Conservation (phyloP, 2,113 vertebrate species). For the Syrrhaptes paradoxus region DNA sequence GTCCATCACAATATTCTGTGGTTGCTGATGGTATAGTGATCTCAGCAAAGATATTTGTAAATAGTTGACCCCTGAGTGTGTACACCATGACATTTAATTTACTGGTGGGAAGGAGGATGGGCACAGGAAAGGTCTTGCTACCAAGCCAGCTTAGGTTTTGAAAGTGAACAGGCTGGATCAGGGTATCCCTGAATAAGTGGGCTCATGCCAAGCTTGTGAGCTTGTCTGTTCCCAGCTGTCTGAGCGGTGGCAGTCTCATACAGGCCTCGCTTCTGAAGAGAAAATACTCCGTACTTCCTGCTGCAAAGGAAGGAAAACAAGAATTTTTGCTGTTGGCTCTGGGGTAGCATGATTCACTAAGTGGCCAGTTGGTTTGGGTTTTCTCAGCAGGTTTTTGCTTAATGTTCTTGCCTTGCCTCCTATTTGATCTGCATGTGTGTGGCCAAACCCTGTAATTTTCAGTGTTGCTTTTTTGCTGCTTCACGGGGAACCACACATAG, state of each 20-base stretch:
- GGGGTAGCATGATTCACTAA: neutral
- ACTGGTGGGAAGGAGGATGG: neutral
- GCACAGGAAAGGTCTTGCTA: neutral
- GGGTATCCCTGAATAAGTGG: neutral
- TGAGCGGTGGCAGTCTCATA: neutral
- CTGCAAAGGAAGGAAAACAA: neutral
- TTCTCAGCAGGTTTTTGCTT: neutral
- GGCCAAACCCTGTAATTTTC: conserved; percentile 14
- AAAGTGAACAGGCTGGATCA: neutral
- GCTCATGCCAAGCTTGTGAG: neutral
- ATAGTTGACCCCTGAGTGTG: neutral
- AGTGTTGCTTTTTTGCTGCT: neutral
- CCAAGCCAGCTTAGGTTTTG: neutral
- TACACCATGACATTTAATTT: neutral
- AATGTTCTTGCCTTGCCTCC: neutral
- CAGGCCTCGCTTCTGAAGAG: neutral
- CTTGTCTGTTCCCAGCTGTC: neutral
- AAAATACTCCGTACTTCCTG: neutral
- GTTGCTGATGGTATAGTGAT: neutral
- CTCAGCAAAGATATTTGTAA: neutral
- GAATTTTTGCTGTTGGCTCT: neutral
- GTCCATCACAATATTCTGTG: neutral
- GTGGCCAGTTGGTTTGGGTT: neutral
- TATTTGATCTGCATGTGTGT: fast-evolving
- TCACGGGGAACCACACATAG: neutral